phyloP scores from a whole-genome alignment of 1,140 invertebrate genomes.

The Lucilia cuprina region DNA sequence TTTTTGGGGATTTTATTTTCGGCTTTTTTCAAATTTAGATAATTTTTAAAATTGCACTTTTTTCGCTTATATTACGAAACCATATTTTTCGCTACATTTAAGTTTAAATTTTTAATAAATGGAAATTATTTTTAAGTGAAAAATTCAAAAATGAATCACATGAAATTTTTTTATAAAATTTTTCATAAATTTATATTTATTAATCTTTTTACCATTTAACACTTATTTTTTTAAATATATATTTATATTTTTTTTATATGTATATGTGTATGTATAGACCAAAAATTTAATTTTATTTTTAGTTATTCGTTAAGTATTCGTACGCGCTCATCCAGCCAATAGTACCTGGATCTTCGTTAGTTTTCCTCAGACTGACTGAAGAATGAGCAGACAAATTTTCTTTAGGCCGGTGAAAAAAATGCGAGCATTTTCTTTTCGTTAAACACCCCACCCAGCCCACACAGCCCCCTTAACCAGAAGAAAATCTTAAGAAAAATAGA shows the following conservation, averaged over 20 bases:
- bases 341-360: constrained; percentile 62
- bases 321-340: constrained; percentile 54
- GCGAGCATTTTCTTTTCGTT: constrained; percentile 16
- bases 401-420: constrained; percentile 28
- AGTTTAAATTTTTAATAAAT: neutral
- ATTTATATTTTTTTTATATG: neutral
- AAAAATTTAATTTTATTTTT: neutral
- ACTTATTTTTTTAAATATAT: neutral
- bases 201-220: neutral
- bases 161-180: neutral
- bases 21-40: constrained; percentile 38
- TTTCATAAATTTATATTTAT: neutral
- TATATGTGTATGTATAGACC: neutral
- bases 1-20: neutral
- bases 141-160: neutral
- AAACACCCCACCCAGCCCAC: neutral
- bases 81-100: constrained; percentile 43
- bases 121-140: neutral
- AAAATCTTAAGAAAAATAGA: too few relatives aligned
- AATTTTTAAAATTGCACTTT: constrained; percentile 40
- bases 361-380: constrained; percentile 58
- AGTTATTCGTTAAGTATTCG: constrained; percentile 35
- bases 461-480: neutral
- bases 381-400: neutral
- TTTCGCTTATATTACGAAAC: constrained; percentile 39